Conservation (phyloP, 2,888 invertebrate genomes). For the Harpalus rubripes region DNA sequence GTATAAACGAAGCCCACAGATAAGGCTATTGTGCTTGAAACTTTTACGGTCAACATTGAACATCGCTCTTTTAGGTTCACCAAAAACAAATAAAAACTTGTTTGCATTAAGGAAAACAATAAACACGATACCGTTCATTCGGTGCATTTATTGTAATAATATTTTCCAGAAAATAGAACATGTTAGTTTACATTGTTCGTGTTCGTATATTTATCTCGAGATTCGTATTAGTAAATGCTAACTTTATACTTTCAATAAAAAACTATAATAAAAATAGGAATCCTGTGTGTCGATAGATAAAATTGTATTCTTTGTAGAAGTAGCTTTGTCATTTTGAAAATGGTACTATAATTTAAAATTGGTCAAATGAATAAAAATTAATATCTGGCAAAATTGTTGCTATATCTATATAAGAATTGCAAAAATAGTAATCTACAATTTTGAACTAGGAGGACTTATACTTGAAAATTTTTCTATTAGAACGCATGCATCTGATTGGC, state of each 20-base stretch:
- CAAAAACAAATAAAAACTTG: slow-evolving; percentile 49
- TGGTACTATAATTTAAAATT: too few species aligned
- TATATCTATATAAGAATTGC: too few species aligned
- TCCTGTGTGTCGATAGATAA: too few species aligned
- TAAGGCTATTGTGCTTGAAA: slow-evolving; percentile 48
- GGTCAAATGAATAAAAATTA: too few species aligned
- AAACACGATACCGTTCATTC: slow-evolving; percentile 57
- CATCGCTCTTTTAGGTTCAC: slow-evolving; percentile 44
- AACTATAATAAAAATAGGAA: not conserved
- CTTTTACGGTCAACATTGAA: slow-evolving; percentile 51
- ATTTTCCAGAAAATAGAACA: slow-evolving; percentile 36
- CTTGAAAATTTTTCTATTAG: too few species aligned
- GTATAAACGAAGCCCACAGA: slow-evolving; percentile 50
- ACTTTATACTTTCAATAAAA: slow-evolving; percentile 1
- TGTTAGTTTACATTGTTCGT: slow-evolving; percentile 21
- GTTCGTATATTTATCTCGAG: slow-evolving; percentile 5
- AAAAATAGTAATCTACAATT: too few species aligned
- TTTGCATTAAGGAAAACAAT: slow-evolving; percentile 62
- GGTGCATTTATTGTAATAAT: slow-evolving; percentile 45
- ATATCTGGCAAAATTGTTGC: too few species aligned
- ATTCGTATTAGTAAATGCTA: slow-evolving; percentile 10
- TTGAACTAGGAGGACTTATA: too few species aligned
- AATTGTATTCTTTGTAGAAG: too few species aligned
- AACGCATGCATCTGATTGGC: too few species aligned
- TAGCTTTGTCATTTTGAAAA: too few species aligned